Evolutionary conservation across 1,140 invertebrate species (phyloP), one percentile per base, ranked within the genome.

Genomic region (Callitettix versicolor): DNA sequence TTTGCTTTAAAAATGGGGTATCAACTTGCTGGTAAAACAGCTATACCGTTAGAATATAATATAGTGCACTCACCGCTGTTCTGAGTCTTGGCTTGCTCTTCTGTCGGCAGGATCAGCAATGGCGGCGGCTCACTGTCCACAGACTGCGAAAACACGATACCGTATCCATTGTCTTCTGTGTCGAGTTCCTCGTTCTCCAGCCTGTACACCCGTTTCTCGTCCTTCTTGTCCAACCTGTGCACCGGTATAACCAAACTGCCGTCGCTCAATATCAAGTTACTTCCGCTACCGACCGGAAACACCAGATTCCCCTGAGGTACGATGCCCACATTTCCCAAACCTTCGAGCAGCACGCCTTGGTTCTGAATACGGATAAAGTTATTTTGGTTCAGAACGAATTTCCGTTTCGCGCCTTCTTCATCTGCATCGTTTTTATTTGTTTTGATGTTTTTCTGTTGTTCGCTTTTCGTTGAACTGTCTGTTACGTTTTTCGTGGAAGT

Each of bases 81-180:
- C 21, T 46, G 43, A 2, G 43, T 46, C 43, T 46, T 46, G 6
- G 43, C 17, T 4, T 20, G 15, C 5, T 46, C 43, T 22, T 46
- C 43, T 2, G 43, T 46, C 5, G 43, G 43, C 5, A 46, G 43
- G 18, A 46, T 46, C 17, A 46, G 18, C 21, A 46, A 22, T 5
- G 43, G 43, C 3, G 43, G 43, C 17, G 43, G 43, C 14, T 46
- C 43, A 22, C 43, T 46, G 43, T 46, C 43, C 26, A 30, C 26
- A 3, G 26, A 30, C 26, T 30, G 26, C 26, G 26, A 30, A 17
- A 46, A 46, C 43, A 46, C 43, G 21, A 46, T 46, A 5, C 15
- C 43, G 43, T 20, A 46, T 3, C 17, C 17, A 17, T 22, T 22
- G 4, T 46, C 43, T 7, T 43, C 41, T 7, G 11, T 18, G 7